Conservation (phyloP, 1,140 invertebrate genomes). For the Zaprionus gabonicus region DNA sequence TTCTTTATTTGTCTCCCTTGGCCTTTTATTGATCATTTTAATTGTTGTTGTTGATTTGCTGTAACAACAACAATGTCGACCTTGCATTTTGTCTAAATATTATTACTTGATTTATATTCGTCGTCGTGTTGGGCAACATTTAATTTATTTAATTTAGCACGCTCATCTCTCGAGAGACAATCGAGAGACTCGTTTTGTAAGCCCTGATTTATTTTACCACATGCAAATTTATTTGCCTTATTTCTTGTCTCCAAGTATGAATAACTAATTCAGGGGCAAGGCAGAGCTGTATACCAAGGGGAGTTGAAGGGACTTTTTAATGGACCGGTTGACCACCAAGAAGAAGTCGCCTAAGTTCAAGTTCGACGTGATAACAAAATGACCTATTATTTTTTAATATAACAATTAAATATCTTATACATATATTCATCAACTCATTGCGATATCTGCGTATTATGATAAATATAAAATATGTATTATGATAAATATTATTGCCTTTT, state of each 20-base stretch:
- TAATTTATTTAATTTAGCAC: conserved; percentile 7
- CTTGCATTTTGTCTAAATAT: conserved; percentile 12
- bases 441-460: too few relatives aligned
- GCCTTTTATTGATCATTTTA: conserved; percentile 60
- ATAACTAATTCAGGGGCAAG: neutral
- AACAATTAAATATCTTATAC: too few relatives aligned
- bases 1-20: conserved; percentile 22
- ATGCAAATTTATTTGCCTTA: conserved; percentile 9
- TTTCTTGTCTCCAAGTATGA: neutral
- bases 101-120: conserved; percentile 13
- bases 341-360: neutral
- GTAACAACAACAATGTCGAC: conserved; percentile 4
- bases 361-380: neutral
- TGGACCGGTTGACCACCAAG: conserved; percentile 4
- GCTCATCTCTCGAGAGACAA: conserved; percentile 5
- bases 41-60: conserved; percentile 49
- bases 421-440: too few relatives aligned
- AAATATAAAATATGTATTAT: too few relatives aligned
- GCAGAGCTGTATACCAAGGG: neutral
- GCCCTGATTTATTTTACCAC: neutral
- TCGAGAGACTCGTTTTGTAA: neutral
- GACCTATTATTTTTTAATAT: neutral
- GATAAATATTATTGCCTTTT: too few relatives aligned
- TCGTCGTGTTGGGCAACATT: conserved; percentile 5
- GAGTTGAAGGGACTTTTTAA: neutral